Evolutionary conservation across 1,140 invertebrate genomes (phyloP).

Genomic region (Trachelipus rathkii): DNA sequence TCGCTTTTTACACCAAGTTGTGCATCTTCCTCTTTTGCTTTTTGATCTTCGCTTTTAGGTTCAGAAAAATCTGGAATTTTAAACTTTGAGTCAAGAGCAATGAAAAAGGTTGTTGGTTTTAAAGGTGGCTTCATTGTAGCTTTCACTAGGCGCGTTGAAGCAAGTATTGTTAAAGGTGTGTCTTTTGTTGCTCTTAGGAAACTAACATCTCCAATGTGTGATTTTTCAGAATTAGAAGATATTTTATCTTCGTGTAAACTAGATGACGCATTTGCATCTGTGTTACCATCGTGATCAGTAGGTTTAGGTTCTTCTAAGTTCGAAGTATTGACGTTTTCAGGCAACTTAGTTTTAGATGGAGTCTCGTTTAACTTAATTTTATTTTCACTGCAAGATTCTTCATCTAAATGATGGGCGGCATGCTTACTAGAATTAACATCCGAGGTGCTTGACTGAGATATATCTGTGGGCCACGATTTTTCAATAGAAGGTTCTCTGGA

Average conservation of each 20-base stretch:
- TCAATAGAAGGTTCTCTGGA: constrained; percentile 22
- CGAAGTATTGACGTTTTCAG: no score
- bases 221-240: not conserved
- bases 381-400: not conserved
- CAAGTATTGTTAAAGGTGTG: constrained; percentile 40
- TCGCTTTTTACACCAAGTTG: not conserved
- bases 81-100: constrained; percentile 40
- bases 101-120: constrained; percentile 44
- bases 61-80: constrained; percentile 35
- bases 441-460: not conserved
- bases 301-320: no score
- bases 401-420: constrained; percentile 14
- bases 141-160: constrained; percentile 41
- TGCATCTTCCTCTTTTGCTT: not conserved
- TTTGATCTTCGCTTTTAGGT: constrained; percentile 1
- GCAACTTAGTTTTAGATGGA: no score
- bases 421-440: not conserved
- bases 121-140: constrained; percentile 38
- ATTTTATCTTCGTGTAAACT: no score
- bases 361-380: constrained; percentile 24
- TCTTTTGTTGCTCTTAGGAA: constrained; percentile 42
- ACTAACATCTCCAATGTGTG: constrained; percentile 36
- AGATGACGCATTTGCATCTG: no score
- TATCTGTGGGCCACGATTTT: constrained; percentile 10
- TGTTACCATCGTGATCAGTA: no score